Conservation (phyloP, 1,140 invertebrate species). For the Drosophila ercepeae region DNA sequence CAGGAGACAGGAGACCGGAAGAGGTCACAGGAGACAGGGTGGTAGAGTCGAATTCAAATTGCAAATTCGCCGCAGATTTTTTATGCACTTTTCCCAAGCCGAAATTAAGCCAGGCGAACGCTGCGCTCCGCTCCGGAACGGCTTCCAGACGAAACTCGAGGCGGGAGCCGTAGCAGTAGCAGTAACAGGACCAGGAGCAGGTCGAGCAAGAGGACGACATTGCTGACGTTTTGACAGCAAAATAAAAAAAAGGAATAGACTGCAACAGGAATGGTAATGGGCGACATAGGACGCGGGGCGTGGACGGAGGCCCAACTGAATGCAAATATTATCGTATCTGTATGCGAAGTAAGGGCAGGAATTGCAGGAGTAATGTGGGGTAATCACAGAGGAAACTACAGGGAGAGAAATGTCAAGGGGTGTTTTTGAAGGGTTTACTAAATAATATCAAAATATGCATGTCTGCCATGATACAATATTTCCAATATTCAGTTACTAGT, state of each 20-base stretch:
- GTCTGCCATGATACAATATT: too few relatives aligned
- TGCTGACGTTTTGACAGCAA: slow-evolving; percentile 76
- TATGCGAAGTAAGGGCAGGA: slow-evolving; percentile 27
- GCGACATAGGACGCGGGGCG: slow-evolving; percentile 4
- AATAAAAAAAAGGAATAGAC: slow-evolving; percentile 53
- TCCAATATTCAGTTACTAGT: too few relatives aligned
- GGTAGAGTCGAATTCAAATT: slow-evolving; percentile 71
- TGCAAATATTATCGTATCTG: slow-evolving; percentile 80
- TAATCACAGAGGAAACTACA: slow-evolving; percentile 17
- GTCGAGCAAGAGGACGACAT: slow-evolving; percentile 30
- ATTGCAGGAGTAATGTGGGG: neutral
- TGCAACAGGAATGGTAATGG: slow-evolving; percentile 41
- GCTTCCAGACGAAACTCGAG: slow-evolving; percentile 54
- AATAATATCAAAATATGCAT: neutral
- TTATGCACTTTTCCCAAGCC: slow-evolving; percentile 79
- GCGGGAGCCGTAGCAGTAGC: slow-evolving; percentile 7
- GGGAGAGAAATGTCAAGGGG: neutral
- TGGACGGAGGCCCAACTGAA: slow-evolving; percentile 66
- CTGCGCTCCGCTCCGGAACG: slow-evolving; percentile 60
- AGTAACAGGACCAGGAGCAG: neutral
- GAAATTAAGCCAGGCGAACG: slow-evolving; percentile 77
- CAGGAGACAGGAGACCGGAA: slow-evolving; percentile 5
- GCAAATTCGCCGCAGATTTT: slow-evolving; percentile 80
- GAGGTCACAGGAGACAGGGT: slow-evolving; percentile 22
- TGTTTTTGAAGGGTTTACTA: neutral